Percentiles rank a stretch among this genome's conserved stretches.
phyloP scores from a whole-genome alignment of 2,888 invertebrate genomes.

The Hylaea fasciaria region DNA sequence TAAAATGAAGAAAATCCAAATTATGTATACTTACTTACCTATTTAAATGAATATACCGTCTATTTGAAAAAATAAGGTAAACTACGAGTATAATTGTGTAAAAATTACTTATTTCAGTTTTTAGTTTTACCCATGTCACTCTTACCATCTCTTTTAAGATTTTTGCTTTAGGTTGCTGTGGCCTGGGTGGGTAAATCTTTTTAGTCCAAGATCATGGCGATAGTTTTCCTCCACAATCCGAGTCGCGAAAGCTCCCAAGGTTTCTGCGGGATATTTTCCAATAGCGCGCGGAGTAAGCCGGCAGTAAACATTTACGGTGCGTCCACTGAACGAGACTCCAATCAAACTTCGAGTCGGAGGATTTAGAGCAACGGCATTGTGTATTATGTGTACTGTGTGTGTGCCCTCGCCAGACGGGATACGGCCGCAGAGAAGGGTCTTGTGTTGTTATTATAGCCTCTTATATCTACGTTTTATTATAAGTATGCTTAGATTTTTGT shows the following conservation, averaged over 20 bases:
- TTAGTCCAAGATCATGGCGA: slow-evolving; percentile 34
- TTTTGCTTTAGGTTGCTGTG: too few relatives aligned
- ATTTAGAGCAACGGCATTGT: slow-evolving; percentile 55
- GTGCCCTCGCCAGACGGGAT: slow-evolving; percentile 33
- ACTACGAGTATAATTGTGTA: too few relatives aligned
- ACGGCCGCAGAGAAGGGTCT: not conserved
- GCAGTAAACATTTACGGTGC: slow-evolving; percentile 59
- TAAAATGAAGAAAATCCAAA: too few relatives aligned
- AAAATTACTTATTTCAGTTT: too few relatives aligned
- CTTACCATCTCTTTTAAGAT: not conserved
- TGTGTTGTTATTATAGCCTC: not conserved
- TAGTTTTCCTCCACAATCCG: slow-evolving; percentile 3
- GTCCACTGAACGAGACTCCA: slow-evolving; percentile 49
- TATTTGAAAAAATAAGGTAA: too few relatives aligned
- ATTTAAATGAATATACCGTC: too few relatives aligned
- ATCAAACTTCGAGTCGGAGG: slow-evolving; percentile 66
- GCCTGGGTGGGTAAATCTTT: not conserved
- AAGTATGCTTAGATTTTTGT: too few relatives aligned
- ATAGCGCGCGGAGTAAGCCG: slow-evolving; percentile 46
- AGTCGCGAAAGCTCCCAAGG: slow-evolving; percentile 11
- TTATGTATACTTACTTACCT: too few relatives aligned
- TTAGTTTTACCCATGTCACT: too few relatives aligned
- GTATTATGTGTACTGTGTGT: too few relatives aligned
- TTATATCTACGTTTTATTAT: not conserved
- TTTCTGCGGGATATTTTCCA: slow-evolving; percentile 29